Base-by-base conservation (phyloP, 1,140 invertebrate genomes). In the Heliconius melpomene region DNA sequence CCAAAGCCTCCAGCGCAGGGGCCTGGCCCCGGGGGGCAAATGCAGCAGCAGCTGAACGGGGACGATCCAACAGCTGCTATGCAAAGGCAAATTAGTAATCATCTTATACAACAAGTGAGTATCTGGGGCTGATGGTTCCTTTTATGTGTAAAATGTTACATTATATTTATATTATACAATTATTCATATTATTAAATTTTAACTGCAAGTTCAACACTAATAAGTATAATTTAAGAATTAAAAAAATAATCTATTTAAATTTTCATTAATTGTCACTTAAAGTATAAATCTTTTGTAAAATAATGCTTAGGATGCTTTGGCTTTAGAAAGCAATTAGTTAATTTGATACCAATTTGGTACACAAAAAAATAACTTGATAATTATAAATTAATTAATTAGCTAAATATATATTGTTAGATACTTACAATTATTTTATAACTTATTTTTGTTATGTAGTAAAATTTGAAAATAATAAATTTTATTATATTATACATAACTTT, bases 1-100 rank as follows among this genome's bases (percentile, higher is more conserved):
- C 93, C 92, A 66, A 97, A 97, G 89, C 97, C 97, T 75, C 96
- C 96, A 3, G 97, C 96, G 36, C 96, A 97, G 85, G 97, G 97
- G 72, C 97, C 97, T 18, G 97, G 97, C 2, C 96, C 97, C 77
- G 97, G 97, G 86, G 90, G 91, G 40, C 91, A 94, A 86, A 89
- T 91, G 88, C 90, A 88, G 81, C 94, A 90, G 87, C 95, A 97
- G 93, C 95, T 97, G 86, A 97, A 97, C 91, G 96, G 96, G 77
- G 96, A 96, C 77, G 95, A 96, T 79, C 92, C 93, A 1, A 91
- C 91, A 23, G 91, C 92, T 87, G 94, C 94, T 77, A 96, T 96
- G 89, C 95, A 95, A 78, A 95, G 96, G 85, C 96, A 96, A 91
- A 93, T 96, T 52, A 96, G 95, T 81, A 96, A 96, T 94, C 96